Evolutionary conservation across 2,888 invertebrate genomes (phyloP), one percentile per base, ranked within the genome.

Genomic region (Argyresthia albistria): DNA sequence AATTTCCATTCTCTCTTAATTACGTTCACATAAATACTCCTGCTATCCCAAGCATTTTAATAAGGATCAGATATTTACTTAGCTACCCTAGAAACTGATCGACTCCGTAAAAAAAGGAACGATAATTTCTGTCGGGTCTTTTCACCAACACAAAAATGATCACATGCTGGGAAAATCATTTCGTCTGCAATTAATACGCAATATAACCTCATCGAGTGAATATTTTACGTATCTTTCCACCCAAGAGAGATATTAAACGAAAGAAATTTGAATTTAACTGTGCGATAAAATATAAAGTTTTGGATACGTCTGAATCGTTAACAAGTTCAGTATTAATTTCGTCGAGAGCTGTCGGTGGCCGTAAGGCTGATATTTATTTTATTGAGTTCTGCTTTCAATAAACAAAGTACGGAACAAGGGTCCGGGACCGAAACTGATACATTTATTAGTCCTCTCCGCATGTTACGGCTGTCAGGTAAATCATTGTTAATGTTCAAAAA

Each of bases 381-480:
- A 76, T 72, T 67, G 66, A 62, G 60, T 57, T 60, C 63, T 25
- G 56, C 60, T 57, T 64, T 63, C 50, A 43, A 43, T 50, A 53
- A 55, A 53, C 52, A 55, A 55, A 46, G 53, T 67, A 66, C 70
- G 69, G 77, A 82, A 83, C 81, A 83, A 79, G 80, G 75, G 67
- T 72, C 74, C 57, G 63, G 63, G 61, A 25, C 67, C 67, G 66
- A 68, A 70, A 72, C 70, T 48, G 72, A 72, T 70, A 77, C 81
- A 77, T 80, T 79, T 73, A 77, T 76, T 76, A 77, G 70, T 61
- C 72, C 73, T 74, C 67, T 69, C 73, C 67, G 70, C 74, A 70
- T 73, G 77, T 73, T 65, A 59, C 60, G 60, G 64, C 67, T 72
- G 77, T 77, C 76, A 71, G 66, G 84, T 84, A 86, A 86, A 86